Evolutionary conservation across 2,113 vertebrate species (phyloP).

Genomic region (Indicator maculatus): DNA sequence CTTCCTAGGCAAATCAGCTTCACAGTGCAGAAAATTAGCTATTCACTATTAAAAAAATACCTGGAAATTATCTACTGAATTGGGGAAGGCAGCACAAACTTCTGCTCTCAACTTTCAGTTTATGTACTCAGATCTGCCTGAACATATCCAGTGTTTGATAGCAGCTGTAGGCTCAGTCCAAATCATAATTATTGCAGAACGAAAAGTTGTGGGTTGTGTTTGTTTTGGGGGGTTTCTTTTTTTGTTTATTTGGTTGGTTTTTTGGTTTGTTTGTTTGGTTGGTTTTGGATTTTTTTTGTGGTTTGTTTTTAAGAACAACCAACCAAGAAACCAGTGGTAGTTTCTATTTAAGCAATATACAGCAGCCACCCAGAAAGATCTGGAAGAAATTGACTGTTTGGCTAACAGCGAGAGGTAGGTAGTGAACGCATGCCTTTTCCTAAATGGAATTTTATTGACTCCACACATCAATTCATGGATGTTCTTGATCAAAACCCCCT

Average conservation of each 20-base stretch:
- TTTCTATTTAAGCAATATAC: not conserved
- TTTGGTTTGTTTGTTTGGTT: not conserved
- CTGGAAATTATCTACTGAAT: not conserved
- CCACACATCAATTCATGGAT: not conserved
- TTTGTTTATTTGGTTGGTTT: not conserved
- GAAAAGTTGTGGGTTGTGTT: not conserved
- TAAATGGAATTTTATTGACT: not conserved
- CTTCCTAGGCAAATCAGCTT: not conserved
- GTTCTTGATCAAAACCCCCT: not conserved
- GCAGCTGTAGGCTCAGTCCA: not conserved
- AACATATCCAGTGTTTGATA: not conserved
- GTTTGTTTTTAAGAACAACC: not conserved
- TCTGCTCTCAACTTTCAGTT: not conserved
- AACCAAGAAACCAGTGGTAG: not conserved
- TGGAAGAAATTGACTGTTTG: not conserved
- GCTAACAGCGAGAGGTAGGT: not conserved
- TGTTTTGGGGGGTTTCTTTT: too few species aligned
- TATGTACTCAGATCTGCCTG: not conserved
- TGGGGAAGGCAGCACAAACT: not conserved
- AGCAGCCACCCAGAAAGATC: not conserved
- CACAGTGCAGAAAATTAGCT: not conserved
- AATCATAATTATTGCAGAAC: not conserved
- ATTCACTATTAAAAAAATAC: not conserved
- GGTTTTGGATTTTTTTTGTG: too few species aligned
- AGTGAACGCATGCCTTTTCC: not conserved